Percentiles rank a stretch among this genome's conserved stretches.
These are phyloP conservation scores for Daboia siamensis DNA, from an alignment of 2,113 vertebrate genomes.

Conservation along the genomic window DNA sequence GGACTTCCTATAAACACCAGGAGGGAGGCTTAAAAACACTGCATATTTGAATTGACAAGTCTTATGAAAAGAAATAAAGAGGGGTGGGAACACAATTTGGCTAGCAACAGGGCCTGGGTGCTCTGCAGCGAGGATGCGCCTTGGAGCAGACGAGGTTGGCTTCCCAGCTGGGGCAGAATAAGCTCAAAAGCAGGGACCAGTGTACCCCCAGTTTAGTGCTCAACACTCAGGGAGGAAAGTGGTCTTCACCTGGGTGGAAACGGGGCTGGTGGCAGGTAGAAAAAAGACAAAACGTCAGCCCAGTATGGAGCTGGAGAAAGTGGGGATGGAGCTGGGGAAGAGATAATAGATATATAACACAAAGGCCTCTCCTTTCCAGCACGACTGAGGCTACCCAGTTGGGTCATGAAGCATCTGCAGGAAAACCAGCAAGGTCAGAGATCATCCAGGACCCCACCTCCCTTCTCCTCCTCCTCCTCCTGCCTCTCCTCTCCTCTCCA, in stretches of 20 bases:
- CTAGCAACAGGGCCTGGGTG: neutral
- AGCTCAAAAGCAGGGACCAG: neutral
- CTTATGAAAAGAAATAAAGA: neutral
- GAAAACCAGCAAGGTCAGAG: too few species aligned
- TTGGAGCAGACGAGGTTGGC: neutral
- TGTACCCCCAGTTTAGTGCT: neutral
- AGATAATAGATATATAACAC: neutral
- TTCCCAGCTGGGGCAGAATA: neutral
- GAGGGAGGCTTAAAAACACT: neutral
- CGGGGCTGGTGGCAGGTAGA: neutral
- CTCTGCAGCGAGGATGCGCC: fast-evolving
- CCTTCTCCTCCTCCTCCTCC: too few species aligned
- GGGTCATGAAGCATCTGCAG: too few species aligned
- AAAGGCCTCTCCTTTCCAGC: too few species aligned
- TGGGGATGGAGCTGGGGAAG: neutral
- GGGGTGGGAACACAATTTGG: too few species aligned
- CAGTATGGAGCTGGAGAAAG: neutral
- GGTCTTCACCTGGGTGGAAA: neutral
- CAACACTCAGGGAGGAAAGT: neutral
- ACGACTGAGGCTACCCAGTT: too few species aligned
- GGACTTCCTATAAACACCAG: slow-evolving; percentile 35
- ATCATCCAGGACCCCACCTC: too few species aligned
- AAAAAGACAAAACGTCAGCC: neutral
- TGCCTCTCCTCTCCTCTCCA: too few species aligned
- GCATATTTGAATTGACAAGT: slow-evolving; percentile 31